A percentile compares a stretch with the other conserved stretches of the same genome.
phyloP scores from a whole-genome alignment of 2,888 invertebrate genomes.

The Rhopalosiphum nymphaeae region DNA sequence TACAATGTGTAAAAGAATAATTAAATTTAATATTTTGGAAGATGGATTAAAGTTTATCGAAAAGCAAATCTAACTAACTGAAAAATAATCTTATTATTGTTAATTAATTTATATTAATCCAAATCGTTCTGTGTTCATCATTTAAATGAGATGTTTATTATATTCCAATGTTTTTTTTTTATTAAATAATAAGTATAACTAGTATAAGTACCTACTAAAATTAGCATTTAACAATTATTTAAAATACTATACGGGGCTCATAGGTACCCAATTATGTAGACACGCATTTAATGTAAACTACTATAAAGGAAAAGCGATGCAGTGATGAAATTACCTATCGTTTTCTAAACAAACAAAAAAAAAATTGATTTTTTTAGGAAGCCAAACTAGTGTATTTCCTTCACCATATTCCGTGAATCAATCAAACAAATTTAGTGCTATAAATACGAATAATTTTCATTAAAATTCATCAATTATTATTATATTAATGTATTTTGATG shows the following conservation, averaged over 20 bases:
- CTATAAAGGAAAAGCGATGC: not conserved
- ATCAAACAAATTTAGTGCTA: not conserved
- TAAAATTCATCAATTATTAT: not conserved
- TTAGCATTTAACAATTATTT: not conserved
- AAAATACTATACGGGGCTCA: not conserved
- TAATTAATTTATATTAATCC: too few species aligned
- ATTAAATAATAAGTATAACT: not conserved
- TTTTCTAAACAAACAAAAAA: not conserved
- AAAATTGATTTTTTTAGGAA: not conserved
- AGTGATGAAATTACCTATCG: not conserved
- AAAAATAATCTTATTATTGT: too few species aligned
- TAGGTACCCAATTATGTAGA: not conserved
- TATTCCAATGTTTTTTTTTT: not conserved
- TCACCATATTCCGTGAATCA: not conserved
- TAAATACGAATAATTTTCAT: not conserved
- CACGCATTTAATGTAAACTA: not conserved
- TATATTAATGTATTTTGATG: not conserved
- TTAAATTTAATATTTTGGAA: too few species aligned
- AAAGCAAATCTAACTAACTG: too few species aligned
- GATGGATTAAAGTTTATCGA: too few species aligned
- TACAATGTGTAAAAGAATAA: too few species aligned
- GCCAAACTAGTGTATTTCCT: not conserved
- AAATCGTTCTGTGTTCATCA: too few species aligned
- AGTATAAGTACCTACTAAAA: not conserved
- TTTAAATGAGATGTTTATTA: not conserved